Base-by-base conservation (phyloP, 2,888 invertebrate species). In the Villa cingulata region DNA sequence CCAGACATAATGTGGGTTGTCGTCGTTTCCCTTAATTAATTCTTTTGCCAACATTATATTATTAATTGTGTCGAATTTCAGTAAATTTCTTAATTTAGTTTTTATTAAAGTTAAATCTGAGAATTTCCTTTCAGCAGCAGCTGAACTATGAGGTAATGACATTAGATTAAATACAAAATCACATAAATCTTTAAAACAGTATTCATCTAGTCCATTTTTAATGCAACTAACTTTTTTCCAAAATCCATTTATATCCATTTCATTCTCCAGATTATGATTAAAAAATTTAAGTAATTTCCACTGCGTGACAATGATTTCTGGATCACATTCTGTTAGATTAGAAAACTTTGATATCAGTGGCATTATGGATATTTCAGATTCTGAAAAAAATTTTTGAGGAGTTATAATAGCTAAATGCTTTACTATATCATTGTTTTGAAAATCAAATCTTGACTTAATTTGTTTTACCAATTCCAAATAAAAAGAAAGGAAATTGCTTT, bases 251-350 rank as follows among this genome's bases (percentile, higher is more conserved):
- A 17, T 37, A 15, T 27, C 34, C 34, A 29, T 29, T 12, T 10
- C 7, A 10, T 6, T 27, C 27, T 27, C 27, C 27, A 27, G 27
- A 27, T 27, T 27, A 27, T 27, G 2, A 27, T 27, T 27, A 29
- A 10, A 27, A 27, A 27, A 27, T 10, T 37, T 10, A 17, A 27
- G 36, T 37, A 9, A 41, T 18, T 16, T 46, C 46, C 48, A 51
- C 37, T 51, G 44, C n/a, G 43, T 43, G 23, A 48, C 48, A 12
- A 46, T 16, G 12, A 16, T 15, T 20, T 51, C 41, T 20, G 29
- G 32, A 3, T 39, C 27, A 2, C 23, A 7, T 36, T 48, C 46
- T n/a, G 43, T 16, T 32, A 43, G 32, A 48, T 51, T 42, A 37
- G 43, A 32, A 42, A 49, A 49, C 18, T 38, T 19, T 10, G 39